Evolutionary conservation across 2,888 invertebrate genomes (phyloP).

Genomic region (Platerodrilus igneus): DNA sequence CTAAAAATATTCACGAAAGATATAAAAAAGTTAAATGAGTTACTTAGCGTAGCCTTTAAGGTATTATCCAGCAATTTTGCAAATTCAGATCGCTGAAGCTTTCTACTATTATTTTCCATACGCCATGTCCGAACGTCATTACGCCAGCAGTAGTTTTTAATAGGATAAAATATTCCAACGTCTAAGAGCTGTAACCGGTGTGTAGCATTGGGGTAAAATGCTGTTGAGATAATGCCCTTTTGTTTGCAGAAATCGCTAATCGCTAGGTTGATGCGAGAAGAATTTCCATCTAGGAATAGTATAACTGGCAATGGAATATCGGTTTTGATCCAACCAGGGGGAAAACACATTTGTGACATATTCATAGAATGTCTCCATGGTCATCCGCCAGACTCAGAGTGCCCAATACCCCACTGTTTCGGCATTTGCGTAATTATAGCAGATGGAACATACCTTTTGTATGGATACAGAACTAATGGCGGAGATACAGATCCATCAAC

Average conservation of each 20-base stretch:
- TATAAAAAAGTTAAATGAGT: too few relatives aligned
- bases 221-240: background rate
- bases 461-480: constrained; percentile 2
- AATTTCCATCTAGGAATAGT: background rate
- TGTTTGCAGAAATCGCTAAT: constrained; percentile 1
- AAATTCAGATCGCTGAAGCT: background rate
- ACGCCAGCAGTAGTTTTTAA: constrained; percentile 2
- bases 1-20: too few relatives aligned
- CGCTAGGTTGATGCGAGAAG: background rate
- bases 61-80: background rate
- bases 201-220: constrained; percentile 1
- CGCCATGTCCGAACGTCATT: constrained; percentile 1
- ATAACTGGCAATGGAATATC: constrained; percentile 22
- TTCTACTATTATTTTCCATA: constrained; percentile 1
- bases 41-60: background rate
- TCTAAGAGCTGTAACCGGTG: background rate
- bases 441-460: constrained; percentile 2
- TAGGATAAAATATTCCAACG: background rate
- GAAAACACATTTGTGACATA: background rate
- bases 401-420: background rate
- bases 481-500: constrained; percentile 20
- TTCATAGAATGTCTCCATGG: background rate
- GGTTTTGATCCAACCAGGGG: background rate
- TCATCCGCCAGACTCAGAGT: constrained; percentile 4
- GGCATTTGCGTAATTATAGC: constrained; percentile 1